Conservation (phyloP, 37 sponge, comb jelly and placozoan genomes). For the Ianthella basta region DNA sequence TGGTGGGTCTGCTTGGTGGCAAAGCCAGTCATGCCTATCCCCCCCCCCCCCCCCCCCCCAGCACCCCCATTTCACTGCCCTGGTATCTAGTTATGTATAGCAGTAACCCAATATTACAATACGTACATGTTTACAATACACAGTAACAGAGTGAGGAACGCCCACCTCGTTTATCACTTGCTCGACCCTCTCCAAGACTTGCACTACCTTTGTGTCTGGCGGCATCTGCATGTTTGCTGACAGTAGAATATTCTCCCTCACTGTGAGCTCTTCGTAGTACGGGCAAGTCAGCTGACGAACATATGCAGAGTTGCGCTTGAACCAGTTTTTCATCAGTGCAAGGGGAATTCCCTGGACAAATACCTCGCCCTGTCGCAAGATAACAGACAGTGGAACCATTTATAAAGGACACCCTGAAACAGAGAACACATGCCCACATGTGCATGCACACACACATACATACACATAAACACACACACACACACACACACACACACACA, state of each 20-base stretch:
- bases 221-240: slow-evolving; percentile 81
- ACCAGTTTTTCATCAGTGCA: slow-evolving; percentile 66
- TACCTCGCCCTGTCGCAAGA: slow-evolving; percentile 55
- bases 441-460: background rate
- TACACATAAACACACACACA: background rate
- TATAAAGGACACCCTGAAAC: too few relatives aligned
- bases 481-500: background rate
- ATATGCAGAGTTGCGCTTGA: slow-evolving; percentile 73
- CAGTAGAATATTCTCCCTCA: slow-evolving; percentile 78
- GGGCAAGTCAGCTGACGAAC: slow-evolving; percentile 75
- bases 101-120: too few relatives aligned
- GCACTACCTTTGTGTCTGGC: slow-evolving; percentile 24
- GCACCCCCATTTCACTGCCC: too few relatives aligned
- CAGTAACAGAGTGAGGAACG: background rate
- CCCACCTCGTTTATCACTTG: slow-evolving; percentile 76
- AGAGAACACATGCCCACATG: too few relatives aligned
- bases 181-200: slow-evolving; percentile 80
- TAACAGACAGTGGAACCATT: too few relatives aligned
- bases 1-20: too few relatives aligned
- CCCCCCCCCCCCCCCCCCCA: too few relatives aligned
- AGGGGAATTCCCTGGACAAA: slow-evolving; percentile 65
- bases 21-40: too few relatives aligned
- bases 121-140: too few relatives aligned
- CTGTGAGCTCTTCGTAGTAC: slow-evolving; percentile 81
- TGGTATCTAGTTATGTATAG: too few relatives aligned